Conservation (phyloP, 2,113 vertebrate genomes). For the Trochalopteron elliotii region DNA sequence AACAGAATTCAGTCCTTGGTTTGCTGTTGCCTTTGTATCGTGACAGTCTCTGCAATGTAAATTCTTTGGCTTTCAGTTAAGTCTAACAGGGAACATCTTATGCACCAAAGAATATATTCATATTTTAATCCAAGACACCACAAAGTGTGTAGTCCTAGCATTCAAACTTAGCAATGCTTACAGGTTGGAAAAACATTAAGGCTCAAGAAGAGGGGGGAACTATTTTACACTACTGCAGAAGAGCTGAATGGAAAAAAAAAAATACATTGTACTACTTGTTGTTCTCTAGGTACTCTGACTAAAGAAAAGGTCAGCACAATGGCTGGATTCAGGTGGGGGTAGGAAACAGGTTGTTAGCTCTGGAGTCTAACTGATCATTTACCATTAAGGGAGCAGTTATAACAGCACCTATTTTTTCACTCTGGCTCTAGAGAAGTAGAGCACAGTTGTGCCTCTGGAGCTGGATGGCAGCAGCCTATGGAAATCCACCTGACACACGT, state of each 20-base stretch:
- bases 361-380: background rate
- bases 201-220: background rate
- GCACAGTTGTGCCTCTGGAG: background rate
- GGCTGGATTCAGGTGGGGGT: background rate
- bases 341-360: background rate
- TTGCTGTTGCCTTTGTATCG: background rate
- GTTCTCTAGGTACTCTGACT: background rate
- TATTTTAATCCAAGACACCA: background rate
- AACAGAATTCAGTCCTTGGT: background rate
- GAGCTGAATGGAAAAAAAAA: background rate
- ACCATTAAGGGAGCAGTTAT: background rate
- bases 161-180: background rate
- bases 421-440: background rate
- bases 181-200: slow-evolving; percentile 4
- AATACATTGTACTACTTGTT: background rate
- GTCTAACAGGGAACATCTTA: background rate
- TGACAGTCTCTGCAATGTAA: background rate
- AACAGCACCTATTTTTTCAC: background rate
- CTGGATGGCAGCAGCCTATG: background rate
- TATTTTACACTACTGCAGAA: background rate
- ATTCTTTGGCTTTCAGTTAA: slow-evolving; percentile 51
- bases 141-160: background rate
- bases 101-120: slow-evolving; percentile 2
- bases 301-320: background rate
- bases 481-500: background rate